Evolutionary conservation across 1,140 invertebrate genomes (phyloP), one percentile per base, ranked within the genome.

Genomic region (Nomia melanderi): DNA sequence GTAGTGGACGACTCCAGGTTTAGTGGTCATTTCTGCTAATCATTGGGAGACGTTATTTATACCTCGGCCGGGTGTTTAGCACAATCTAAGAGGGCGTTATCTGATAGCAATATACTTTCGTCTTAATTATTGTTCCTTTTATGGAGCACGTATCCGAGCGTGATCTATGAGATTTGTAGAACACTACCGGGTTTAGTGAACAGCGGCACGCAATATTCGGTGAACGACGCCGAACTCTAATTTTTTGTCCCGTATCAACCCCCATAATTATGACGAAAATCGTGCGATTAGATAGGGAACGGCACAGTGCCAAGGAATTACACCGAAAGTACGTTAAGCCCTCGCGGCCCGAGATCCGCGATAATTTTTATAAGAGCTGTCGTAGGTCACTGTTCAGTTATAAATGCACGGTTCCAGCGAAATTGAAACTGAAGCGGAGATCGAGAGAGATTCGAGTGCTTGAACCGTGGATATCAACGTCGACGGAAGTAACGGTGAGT

Each of bases 181-280:
- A 5, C 29, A 17, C 25, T 44, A 29, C 57, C 57, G 56, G 57
- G 69, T 62, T 73, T 73, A 73, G 57, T 39, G 44, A 73, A 63
- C 44, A 23, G 7, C 20, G 17, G 8, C 39, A 77, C 44, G 44
- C 65, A 41, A 77, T 53, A 53, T 31, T 29, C 41, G 3, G 33
- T 3, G 50, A 33, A 54, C 65, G 20, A 20, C 20, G 33, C 17
- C 23, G 57, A 53, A n/a, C 25, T 31, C 31, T 70, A n/a, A 36
- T 70, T 62, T n/a, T n/a, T 70, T n/a, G 33, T 25, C 23, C 9
- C n/a, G 25, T 56, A 25, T 57, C 31, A 67, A 29, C 12, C 23
- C 39, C 20, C n/a, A 17, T 67, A 57, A 75, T 75, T 59, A 59
- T 14, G 41, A 12, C 27, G 23, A 12, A 25, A 50, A 65, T 50